Base-by-base conservation (phyloP, 1,140 invertebrate genomes). In the Bombus breviceps region DNA sequence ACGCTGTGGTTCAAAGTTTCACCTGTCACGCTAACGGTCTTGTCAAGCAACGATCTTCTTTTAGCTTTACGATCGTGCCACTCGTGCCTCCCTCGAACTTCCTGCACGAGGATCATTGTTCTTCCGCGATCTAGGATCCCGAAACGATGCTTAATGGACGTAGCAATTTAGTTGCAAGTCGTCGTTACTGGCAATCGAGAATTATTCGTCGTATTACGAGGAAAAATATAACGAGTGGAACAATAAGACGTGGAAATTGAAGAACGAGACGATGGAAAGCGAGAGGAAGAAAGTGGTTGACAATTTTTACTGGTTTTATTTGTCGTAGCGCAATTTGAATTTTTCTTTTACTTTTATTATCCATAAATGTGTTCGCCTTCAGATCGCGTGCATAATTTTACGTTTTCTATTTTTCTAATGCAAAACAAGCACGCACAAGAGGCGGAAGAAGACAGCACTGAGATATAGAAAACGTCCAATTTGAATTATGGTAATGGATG, bases 1-100 rank as follows among this genome's bases (percentile, higher is more conserved):
- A 59, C 34, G 32, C 28, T n/a, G 34, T 76, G 57, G 39, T 57
- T 34, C 25, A 34, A 64, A 81, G 81, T 88, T 89, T 89, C 80
- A 86, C 84, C 81, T 88, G 80, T 79, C 88, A 80, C 75, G 75
- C 37, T 80, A 88, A 83, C 80, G 66, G 73, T 43, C 62, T 71
- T 69, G 37, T 83, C 74, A 74, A 53, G 39, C 53, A 32, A 81
- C 69, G 80, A 59, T 72, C 66, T 72, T 72, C 41, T 59, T 69
- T 41, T 15, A 41, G 34, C 34, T 34, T 59, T 72, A 72, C 32
- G 66, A 37, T 76, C 62, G 53, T 39, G 79, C 66, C 74, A 79
- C 66, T 73, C 41, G 41, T 80, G n/a, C n/a, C 75, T 81, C n/a
- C n/a, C 34, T 53, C 25, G 37, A 76, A 62, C 57, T 86, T 82